Evolutionary conservation across 2,113 vertebrate species (phyloP), one percentile per base, ranked within the genome.

Genomic region (Cepphus grylle): DNA sequence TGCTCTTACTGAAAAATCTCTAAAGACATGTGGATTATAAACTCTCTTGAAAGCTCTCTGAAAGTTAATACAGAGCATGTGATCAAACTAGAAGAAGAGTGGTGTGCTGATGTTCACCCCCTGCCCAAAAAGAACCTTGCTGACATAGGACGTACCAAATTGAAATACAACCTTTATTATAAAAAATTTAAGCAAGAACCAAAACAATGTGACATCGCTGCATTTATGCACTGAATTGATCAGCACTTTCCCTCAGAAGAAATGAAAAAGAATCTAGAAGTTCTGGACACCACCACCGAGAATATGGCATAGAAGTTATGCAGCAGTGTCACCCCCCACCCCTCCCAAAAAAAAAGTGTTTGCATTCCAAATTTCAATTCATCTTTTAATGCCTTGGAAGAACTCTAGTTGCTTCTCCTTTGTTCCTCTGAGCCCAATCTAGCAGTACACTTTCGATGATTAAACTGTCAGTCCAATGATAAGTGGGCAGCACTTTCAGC

Each of bases 391-490:
- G 42, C 22, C 65, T 53, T 78, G 50, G 9, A 52, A 93, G 86
- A 92, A 78, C 52, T 77, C 15, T 6, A 36, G 58, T 82, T 97
- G 85, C 38, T 91, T 93, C 82, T 74, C 52, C 90, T 87, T 72
- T 82, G 78, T 55, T 96, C 43, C 69, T 93, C 17, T 15, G 45
- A 96, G 94, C 66, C 94, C 91, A 95, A 93, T 93, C 73, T 59
- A 90, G 81, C 9, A 94, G 96, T 95, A 95, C 74, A 88, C 88
- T 95, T 96, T 83, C 3, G 6, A 98, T 98, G 97, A 98, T 98
- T 98, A 98, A 98, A 98, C 97, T 98, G 98, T 97, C 98, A 98
- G 92, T 67, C 83, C 71, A 71, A 70, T 98, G 97, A 98, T 98
- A 98, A 97, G 98, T 96, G 94, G 96, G 95, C 88, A 95, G 94